A percentile compares a stretch with the other conserved stretches of the same genome.
Evolutionary conservation across 1,140 invertebrate genomes (phyloP).

Genomic region (Saccostrea glomerata): DNA sequence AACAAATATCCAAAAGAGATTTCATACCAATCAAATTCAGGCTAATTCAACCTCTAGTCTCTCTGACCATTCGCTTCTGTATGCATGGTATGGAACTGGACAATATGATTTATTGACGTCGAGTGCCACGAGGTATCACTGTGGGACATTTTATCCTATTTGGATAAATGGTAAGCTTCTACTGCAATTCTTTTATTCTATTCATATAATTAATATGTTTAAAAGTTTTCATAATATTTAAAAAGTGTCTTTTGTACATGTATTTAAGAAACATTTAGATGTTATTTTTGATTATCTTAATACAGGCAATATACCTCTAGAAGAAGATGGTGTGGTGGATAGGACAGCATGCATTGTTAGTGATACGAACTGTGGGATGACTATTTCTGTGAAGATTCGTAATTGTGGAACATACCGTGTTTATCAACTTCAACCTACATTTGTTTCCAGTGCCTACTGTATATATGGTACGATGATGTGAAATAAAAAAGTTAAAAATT

Average conservation of each 20-base stretch:
- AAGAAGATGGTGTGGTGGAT: neutral
- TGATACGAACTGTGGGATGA: neutral
- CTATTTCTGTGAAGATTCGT: neutral
- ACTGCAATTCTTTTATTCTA: too few relatives aligned
- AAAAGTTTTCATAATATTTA: too few relatives aligned
- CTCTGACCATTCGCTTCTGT: neutral
- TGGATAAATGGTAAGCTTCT: neutral
- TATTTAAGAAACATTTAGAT: too few relatives aligned
- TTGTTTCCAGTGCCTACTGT: neutral
- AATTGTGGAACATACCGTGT: neutral
- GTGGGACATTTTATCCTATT: neutral
- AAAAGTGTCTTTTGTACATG: neutral
- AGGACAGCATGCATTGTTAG: neutral
- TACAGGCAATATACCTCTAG: neutral
- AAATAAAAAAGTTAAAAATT: too few relatives aligned
- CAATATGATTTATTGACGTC: neutral
- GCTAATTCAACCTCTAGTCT: neutral
- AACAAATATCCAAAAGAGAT: neutral
- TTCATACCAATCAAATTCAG: neutral
- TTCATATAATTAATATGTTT: too few relatives aligned
- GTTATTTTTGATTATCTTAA: neutral
- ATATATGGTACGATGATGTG: neutral
- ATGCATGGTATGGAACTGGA: neutral
- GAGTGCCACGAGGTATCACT: neutral
- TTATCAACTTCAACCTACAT: neutral